These are phyloP conservation scores for Chionoecetes opilio DNA, from an alignment of 1,140 invertebrate species.

Conservation along the genomic window DNA sequence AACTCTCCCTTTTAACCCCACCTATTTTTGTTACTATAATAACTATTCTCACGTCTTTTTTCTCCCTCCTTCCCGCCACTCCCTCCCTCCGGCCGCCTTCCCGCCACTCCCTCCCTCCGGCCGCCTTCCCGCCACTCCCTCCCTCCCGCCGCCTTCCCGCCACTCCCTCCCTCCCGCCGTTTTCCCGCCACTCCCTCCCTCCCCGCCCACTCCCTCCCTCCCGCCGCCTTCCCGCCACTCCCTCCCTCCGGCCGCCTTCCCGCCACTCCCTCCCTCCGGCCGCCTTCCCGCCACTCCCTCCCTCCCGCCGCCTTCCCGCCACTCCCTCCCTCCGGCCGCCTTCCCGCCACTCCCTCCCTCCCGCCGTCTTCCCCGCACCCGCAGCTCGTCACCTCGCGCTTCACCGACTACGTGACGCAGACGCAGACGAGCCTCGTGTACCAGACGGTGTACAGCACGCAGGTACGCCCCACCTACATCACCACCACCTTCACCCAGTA, in stretches of 20 bases:
- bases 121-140: neutral
- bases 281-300: neutral
- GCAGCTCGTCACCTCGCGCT: constrained; percentile 48
- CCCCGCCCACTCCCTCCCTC: neutral
- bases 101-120: neutral
- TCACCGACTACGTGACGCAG: constrained; percentile 1
- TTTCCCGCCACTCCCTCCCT: neutral
- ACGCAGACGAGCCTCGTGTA: neutral
- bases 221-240: too few relatives aligned
- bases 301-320: neutral
- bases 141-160: neutral
- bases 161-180: neutral
- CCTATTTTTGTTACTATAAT: too few relatives aligned
- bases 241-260: too few relatives aligned
- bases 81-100: too few relatives aligned
- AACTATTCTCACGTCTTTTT: too few relatives aligned
- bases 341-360: neutral
- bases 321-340: neutral
- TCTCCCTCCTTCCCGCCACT: too few relatives aligned
- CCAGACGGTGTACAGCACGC: constrained; percentile 3
- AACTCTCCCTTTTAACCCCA: too few relatives aligned
- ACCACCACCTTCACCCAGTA: constrained; percentile 55
- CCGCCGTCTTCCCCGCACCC: too few relatives aligned
- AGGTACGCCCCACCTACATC: constrained; percentile 12
- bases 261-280: neutral